phyloP scores from a whole-genome alignment of 2,797 vertebrate genomes.

The Spinus olivaceus region DNA sequence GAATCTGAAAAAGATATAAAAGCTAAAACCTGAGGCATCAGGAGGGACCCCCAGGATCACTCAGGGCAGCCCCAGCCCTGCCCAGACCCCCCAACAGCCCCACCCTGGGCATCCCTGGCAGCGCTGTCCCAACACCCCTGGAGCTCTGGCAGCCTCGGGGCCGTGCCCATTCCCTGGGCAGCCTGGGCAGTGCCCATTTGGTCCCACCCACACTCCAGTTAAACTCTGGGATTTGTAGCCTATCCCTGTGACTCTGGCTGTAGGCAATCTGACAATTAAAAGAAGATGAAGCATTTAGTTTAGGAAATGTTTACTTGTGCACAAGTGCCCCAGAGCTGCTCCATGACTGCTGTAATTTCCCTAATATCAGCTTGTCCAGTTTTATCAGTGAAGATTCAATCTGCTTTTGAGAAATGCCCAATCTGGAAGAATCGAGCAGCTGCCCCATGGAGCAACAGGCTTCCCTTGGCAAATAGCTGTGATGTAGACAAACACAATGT shows the following conservation, averaged over 20 bases:
- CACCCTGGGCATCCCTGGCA: not conserved
- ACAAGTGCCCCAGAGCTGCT: not conserved
- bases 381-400: not conserved
- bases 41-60: not conserved
- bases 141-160: not conserved
- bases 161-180: not conserved
- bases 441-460: not conserved
- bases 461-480: not conserved
- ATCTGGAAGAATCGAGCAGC: not conserved
- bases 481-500: not conserved
- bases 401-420: not conserved
- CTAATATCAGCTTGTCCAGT: not conserved
- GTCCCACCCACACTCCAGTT: not conserved
- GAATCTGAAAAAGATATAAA: not conserved
- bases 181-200: not conserved
- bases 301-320: not conserved
- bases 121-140: not conserved
- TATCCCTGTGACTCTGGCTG: not conserved
- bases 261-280: not conserved
- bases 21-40: not conserved
- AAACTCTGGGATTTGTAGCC: not conserved
- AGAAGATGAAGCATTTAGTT: not conserved
- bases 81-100: not conserved
- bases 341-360: not conserved
- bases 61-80: rapidly evolving